Base-by-base conservation (phyloP, 2,888 invertebrate genomes). In the Pammene aurita region DNA sequence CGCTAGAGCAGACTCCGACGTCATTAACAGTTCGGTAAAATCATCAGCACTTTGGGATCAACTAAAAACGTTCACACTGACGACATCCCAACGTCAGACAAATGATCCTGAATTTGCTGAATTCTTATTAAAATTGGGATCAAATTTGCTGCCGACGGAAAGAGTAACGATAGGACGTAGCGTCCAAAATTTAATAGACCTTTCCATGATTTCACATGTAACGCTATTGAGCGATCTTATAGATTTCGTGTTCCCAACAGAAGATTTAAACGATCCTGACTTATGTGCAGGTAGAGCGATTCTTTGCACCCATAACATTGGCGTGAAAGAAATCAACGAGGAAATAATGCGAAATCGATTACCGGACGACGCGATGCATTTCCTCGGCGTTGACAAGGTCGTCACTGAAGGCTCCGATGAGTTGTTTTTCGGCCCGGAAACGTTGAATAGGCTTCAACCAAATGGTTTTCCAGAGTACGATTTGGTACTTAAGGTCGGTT, bases 401-500 rank as follows among this genome's bases (percentile, higher is more conserved):
- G 26, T 57, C 18, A 57, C 18, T 42, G 57, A 57, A 13, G 41
- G 41, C 42, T 7, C 41, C 41, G 57, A 57, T 13, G 57, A 57
- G 42, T 11, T 57, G 18, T 57, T 42, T 13, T 58, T 58, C 18
- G 57, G 57, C 26, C 18, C 42, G 0, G 57, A 57, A 4, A n/a
- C 44, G 9, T 26, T 44, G 42, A 26, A 42, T n/a, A 44, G 42
- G 13, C 13, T 58, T 13, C 58, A 58, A 44, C 58, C 58, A 1
- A 58, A 44, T 1, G 58, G 58, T 9, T 18, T 58, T 42, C 58
- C 58, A 7, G 44, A 58, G 26, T 26, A 26, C 26, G 58, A 14
- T 55, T 62, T 71, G 14, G 44, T 38, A 9, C 57, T 69, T 18
- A 71, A 69, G 44, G 16, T 57, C 10, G 66, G 66, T 46, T 58